Percentiles rank a stretch among this genome's conserved stretches.
phyloP scores from a whole-genome alignment of 2,113 vertebrate genomes.

The Vombatus ursinus region DNA sequence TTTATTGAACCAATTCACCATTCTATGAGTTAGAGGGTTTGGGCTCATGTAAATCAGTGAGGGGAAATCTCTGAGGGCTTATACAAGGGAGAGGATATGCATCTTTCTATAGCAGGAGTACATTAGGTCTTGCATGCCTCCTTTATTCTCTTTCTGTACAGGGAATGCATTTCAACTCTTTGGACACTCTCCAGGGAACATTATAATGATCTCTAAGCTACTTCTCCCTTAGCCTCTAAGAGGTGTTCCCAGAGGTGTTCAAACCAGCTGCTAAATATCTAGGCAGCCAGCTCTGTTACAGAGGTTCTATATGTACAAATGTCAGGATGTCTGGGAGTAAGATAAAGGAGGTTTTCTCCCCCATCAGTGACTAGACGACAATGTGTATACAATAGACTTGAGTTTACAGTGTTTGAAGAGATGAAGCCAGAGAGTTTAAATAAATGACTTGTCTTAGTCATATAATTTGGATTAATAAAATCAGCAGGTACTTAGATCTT shows the following conservation, averaged over 20 bases:
- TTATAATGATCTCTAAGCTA: neutral
- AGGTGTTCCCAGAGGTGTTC: neutral
- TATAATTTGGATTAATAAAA: conserved; percentile 16
- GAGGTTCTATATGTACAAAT: neutral
- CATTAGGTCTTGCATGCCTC: neutral
- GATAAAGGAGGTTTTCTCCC: neutral
- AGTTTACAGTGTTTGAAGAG: neutral
- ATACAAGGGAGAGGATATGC: neutral
- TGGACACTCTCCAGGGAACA: conserved; percentile 7
- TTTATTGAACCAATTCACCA: neutral
- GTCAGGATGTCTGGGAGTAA: neutral
- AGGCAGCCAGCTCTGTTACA: neutral
- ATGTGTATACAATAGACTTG: neutral
- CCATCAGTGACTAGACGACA: neutral
- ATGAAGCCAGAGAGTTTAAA: neutral
- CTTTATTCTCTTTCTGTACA: neutral
- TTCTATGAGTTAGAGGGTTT: neutral
- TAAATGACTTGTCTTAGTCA: neutral
- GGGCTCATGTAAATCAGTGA: neutral
- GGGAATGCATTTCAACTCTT: neutral
- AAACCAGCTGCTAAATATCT: neutral
- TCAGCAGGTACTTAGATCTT: neutral
- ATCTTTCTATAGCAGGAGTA: neutral
- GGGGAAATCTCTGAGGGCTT: neutral
- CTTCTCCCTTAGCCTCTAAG: neutral